Base-by-base conservation (phyloP, 2,113 vertebrate species). In the Oreamnos americanus region DNA sequence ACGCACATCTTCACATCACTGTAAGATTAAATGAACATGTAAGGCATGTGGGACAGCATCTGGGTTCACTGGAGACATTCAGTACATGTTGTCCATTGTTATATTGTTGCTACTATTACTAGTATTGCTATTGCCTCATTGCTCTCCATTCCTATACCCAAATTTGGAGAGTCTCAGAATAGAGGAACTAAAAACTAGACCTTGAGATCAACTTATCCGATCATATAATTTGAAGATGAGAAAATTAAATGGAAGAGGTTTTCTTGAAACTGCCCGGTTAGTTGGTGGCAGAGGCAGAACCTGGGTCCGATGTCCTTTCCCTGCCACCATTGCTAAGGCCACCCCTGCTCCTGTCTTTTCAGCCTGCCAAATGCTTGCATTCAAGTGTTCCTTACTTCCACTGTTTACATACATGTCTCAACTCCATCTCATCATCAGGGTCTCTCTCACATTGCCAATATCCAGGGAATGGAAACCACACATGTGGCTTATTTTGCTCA, bases 171-270 rank as follows among this genome's bases (percentile, higher is more conserved):
- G 39, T 82, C 55, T 53, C 67, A 53, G 30, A 55, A 57, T 30
- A 79, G 33, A n/a, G 84, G n/a, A 83, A 55, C 33, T 36, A 79
- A 51, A 60, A 92, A 36, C 47, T 1, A 30, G 82, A 51, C 11
- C n/a, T 71, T 12, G 19, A 49, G 45, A n/a, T 49, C 33, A 67
- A 36, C 45, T 84, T 87, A 78, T 21, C 49, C 14, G 45, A 11
- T 30, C 17, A 36, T 15, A 33, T 30, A 36, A 62, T 49, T 93
- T 85, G 43, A 91, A 95, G 58, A 45, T 23, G 25, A 93, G 23
- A 55, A 92, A 88, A 91, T 23, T 21, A 90, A 85, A 62, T 33
- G n/a, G 8, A 85, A 94, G 88, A 45, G 49, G 76, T 8, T 76
- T 85, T 81, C 19, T 7, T 36, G 49, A 57, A 89, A 57, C 67